Evolutionary conservation across 2,888 invertebrate species (phyloP).

Genomic region (Aromia moschata): DNA sequence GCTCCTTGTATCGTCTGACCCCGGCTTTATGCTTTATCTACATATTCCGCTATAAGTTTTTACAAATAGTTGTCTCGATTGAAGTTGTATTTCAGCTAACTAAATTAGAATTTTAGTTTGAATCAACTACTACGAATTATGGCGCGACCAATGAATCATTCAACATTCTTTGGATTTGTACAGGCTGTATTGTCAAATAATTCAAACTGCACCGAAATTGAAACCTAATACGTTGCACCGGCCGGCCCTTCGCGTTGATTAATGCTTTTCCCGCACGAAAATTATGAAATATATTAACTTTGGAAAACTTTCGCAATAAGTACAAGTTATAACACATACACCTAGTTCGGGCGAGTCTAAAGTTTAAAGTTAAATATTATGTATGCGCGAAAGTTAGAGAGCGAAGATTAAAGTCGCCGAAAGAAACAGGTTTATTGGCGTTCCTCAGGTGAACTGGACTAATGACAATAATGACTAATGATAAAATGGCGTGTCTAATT

Average conservation of each 20-base stretch:
- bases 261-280: background rate
- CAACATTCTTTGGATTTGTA: background rate
- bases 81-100: no score
- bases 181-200: background rate
- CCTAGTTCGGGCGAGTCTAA: background rate
- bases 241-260: background rate
- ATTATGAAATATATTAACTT: constrained; percentile 13
- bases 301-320: constrained; percentile 7
- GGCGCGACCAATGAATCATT: background rate
- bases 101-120: no score
- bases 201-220: background rate
- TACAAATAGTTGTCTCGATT: no score
- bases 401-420: background rate
- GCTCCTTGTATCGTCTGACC: no score
- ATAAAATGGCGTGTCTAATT: no score
- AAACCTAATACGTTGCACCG: background rate
- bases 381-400: background rate
- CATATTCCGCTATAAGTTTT: no score
- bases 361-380: background rate
- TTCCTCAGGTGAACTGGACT: no score
- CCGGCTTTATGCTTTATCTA: no score
- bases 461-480: no score
- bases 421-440: no score
- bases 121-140: no score
- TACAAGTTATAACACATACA: constrained; percentile 5